Base-by-base conservation (phyloP, 2,113 vertebrate species). In the Cyanistes caeruleus region DNA sequence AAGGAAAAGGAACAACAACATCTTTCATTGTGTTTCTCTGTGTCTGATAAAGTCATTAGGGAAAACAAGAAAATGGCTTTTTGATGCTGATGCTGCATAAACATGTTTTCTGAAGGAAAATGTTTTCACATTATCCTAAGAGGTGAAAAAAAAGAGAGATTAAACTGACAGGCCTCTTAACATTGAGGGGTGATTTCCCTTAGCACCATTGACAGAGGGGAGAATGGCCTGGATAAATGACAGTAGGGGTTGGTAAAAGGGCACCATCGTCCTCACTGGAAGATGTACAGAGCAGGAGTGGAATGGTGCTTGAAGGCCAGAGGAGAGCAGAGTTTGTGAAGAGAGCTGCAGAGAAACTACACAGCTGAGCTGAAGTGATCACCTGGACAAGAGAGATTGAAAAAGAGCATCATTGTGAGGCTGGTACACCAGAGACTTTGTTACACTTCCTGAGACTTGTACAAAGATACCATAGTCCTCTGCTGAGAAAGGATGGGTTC, bases 71-170 rank as follows among this genome's bases (percentile, higher is more conserved):
- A 98, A 98, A 98, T 97, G 93, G 31, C 65, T 96, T 97, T 98
- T 97, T 97, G 95, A 97, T 97, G 96, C 86, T 97, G 97, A 97
- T 96, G 88, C 43, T 97, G 94, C 93, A 95, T 97, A 97, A 98
- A 97, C 22, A 94, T 90, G 65, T 87, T 97, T 98, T 97, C 90
- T 80, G 43, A 81, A 95, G 84, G 96, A 97, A 93, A 97, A 69
- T 94, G 77, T 97, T 97, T 98, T 97, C 93, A 87, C 77, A 84
- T 70, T 84, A 96, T 95, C 62, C 89, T 96, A 96, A 97, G 90
- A 97, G 93, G 94, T 94, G 79, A 97, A 95, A 97, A 74, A 90
- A 22, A 52, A 22, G 33, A 44, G 56, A 88, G 55, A 73, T 84
- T 94, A 84, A 95, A 82, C 14, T 93, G 44, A 43, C 73, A 75